A percentile compares a stretch with the other conserved stretches of the same genome.
phyloP scores from a whole-genome alignment of 2,113 vertebrate species.

The Butorides virescens region DNA sequence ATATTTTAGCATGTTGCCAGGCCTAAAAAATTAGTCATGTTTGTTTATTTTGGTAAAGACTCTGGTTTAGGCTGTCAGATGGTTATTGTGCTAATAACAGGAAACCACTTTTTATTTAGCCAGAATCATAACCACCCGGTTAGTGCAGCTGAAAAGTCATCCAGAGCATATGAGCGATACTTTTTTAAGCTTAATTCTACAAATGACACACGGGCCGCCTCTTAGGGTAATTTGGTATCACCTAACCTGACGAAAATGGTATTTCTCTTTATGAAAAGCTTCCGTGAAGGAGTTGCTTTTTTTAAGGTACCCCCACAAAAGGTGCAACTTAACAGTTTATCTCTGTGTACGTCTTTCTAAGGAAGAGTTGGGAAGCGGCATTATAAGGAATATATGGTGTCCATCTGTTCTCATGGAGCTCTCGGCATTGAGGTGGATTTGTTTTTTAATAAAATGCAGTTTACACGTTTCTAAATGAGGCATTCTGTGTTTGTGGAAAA shows the following conservation, averaged over 20 bases:
- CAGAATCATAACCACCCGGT: slow-evolving; percentile 30
- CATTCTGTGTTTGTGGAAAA: slow-evolving; percentile 88
- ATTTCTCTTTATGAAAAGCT: slow-evolving; percentile 23
- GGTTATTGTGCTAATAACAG: slow-evolving; percentile 62
- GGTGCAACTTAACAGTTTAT: slow-evolving; percentile 57
- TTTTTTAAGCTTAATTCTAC: slow-evolving; percentile 21
- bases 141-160: neutral
- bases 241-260: slow-evolving; percentile 11
- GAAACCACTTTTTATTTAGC: slow-evolving; percentile 47
- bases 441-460: slow-evolving; percentile 83
- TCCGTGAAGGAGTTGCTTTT: neutral
- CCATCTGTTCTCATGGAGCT: slow-evolving; percentile 79
- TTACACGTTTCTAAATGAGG: slow-evolving; percentile 87
- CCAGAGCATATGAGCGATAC: neutral
- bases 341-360: slow-evolving; percentile 1
- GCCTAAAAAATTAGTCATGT: slow-evolving; percentile 79
- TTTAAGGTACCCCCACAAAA: slow-evolving; percentile 57
- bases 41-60: slow-evolving; percentile 81
- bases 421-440: slow-evolving; percentile 73
- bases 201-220: neutral
- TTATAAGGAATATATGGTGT: slow-evolving; percentile 68
- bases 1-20: slow-evolving; percentile 83
- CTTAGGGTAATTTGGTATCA: slow-evolving; percentile 1
- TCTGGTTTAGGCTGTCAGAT: slow-evolving; percentile 63
- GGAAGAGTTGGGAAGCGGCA: slow-evolving; percentile 45